These are phyloP conservation scores for Mesorhabditis belari DNA, from an alignment of 2,888 invertebrate genomes.

Conservation along the genomic window DNA sequence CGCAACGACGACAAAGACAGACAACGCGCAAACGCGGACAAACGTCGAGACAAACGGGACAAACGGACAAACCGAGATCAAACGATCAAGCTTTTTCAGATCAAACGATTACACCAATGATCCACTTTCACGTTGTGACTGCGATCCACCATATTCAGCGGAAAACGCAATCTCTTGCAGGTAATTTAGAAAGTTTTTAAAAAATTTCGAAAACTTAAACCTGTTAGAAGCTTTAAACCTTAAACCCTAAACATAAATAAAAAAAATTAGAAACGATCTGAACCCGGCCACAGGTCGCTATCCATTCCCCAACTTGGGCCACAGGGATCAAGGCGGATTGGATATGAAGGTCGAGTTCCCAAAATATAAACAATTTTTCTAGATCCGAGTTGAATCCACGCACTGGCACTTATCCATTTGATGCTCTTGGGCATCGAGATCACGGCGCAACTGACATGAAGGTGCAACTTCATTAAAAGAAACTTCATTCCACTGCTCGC, in stretches of 20 bases:
- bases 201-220: too few species aligned
- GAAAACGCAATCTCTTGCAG: constrained; percentile 67
- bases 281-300: constrained; percentile 64
- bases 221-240: too few species aligned
- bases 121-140: constrained; percentile 65
- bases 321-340: constrained; percentile 49
- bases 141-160: constrained; percentile 67
- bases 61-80: too few species aligned
- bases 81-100: constrained; percentile 65
- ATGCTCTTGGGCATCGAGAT: constrained; percentile 63
- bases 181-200: too few species aligned
- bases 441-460: constrained; percentile 69
- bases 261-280: constrained; percentile 65
- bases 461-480: constrained; percentile 49
- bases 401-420: constrained; percentile 68
- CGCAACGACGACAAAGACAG: too few species aligned
- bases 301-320: constrained; percentile 65
- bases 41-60: too few species aligned
- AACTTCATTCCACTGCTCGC: not conserved
- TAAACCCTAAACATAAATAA: too few species aligned
- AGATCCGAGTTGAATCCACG: constrained; percentile 67
- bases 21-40: too few species aligned
- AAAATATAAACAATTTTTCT: too few species aligned
- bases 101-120: constrained; percentile 70
- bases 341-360: constrained; percentile 59